Evolutionary conservation across 2,113 vertebrate genomes (phyloP), one percentile per base, ranked within the genome.

Genomic region (Myotis lucifugus): DNA sequence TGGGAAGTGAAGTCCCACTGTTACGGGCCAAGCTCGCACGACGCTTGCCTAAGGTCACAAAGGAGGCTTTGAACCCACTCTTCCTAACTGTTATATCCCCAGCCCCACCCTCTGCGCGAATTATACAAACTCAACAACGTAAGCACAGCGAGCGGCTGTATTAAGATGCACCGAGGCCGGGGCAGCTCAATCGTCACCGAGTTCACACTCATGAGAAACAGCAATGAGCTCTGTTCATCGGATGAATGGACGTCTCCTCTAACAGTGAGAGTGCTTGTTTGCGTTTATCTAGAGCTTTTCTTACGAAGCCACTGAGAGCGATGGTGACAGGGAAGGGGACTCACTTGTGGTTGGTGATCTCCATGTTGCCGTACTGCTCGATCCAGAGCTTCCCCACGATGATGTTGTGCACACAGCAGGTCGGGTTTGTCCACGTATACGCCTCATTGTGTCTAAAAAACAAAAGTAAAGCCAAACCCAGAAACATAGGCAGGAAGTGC

Each of bases 381-480:
- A 99, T 99, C 99, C 99, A 99, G 91, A 99, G 99, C 96, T 99
- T 99, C 14, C 99, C 99, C 69, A 99, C 99, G 1, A 99, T 99
- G 88, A 99, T 99, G 93, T 99, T 99, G 97, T 99, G 99, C 77
- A 99, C 99, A 72, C 99, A 99, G 97, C 99, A 99, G 0, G 99
- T 99, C 87, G 99, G 99, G 92, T 99, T 99, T 95, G 99, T 99
- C 99, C 99, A 99, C 0, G 99, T 99, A 96, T 99, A 99, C 6
- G 99, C 99, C 98, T 99, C 99, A 3, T 98, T 99, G 97, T 99
- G 99, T 87, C 99, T 99, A 95, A 13, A 93, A 85, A 96, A 93
- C 54, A 48, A 50, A 37, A 77, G 23, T 34, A 50, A 66, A 91
- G 66, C 3, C 34, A 72, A 85, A 34, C 32, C 48, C 48, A 84